These are phyloP conservation scores for Podocnemis expansa DNA, from an alignment of 2,113 vertebrate species.

Conservation along the genomic window DNA sequence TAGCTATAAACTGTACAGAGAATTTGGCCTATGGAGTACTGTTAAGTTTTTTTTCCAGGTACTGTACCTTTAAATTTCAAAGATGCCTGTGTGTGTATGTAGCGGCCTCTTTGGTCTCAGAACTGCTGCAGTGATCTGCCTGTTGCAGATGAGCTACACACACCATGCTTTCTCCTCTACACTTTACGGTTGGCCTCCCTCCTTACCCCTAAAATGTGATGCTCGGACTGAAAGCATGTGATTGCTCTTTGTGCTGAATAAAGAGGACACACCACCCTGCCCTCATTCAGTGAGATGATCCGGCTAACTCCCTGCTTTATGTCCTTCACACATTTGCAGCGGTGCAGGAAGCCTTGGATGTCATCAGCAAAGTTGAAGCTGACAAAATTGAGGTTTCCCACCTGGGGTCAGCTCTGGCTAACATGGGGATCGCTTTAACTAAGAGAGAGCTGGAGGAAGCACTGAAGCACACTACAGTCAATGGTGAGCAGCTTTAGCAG, in stretches of 20 bases:
- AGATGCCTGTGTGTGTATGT: neutral
- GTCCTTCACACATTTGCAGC: neutral
- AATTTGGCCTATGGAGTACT: too few species aligned
- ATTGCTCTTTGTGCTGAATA: neutral
- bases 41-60: neutral
- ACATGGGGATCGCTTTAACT: neutral
- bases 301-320: neutral
- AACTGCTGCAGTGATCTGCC: neutral
- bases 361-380: neutral
- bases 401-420: slow-evolving; percentile 5
- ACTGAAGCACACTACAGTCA: slow-evolving; percentile 5
- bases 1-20: too few species aligned
- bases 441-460: neutral
- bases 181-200: neutral
- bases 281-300: neutral
- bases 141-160: too few species aligned
- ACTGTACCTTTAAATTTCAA: neutral
- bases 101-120: neutral
- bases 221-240: too few species aligned
- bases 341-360: neutral
- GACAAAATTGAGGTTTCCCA: neutral
- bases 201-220: too few species aligned
- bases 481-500: slow-evolving; percentile 27
- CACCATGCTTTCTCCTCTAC: neutral
- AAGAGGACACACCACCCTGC: neutral